Percentiles rank a stretch among this genome's conserved stretches.
phyloP scores from a whole-genome alignment of 2,113 vertebrate species.

The Nicator chloris region DNA sequence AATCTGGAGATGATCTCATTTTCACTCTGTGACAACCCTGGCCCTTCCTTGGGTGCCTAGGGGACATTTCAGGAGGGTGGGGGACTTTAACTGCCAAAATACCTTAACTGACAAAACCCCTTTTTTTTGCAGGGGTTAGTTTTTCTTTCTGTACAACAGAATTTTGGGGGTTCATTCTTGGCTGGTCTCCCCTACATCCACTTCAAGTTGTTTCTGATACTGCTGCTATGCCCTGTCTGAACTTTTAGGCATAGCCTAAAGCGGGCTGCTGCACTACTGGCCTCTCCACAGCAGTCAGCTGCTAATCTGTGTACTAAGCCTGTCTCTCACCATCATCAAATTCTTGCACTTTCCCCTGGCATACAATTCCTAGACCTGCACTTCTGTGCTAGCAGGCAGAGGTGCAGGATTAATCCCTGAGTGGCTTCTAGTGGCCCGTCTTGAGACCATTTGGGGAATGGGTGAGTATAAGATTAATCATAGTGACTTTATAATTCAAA shows the following conservation, averaged over 20 bases:
- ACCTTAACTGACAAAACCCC: too few species aligned
- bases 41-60: neutral
- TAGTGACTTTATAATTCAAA: neutral
- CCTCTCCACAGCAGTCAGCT: constrained; percentile 8
- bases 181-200: neutral
- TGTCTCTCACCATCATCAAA: neutral
- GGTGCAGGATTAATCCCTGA: neutral
- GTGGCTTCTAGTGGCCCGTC: neutral
- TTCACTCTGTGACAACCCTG: neutral
- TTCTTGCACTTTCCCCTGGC: neutral
- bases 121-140: neutral
- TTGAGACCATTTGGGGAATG: neutral
- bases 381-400: neutral
- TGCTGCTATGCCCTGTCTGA: neutral
- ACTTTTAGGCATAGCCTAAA: constrained; percentile 6
- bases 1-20: neutral
- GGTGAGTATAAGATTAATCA: neutral
- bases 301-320: neutral
- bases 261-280: neutral
- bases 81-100: fast-evolving
- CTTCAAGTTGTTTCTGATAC: neutral
- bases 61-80: neutral
- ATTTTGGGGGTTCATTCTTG: neutral
- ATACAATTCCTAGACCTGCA: neutral
- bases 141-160: neutral